A percentile compares a stretch with the other conserved stretches of the same genome.
Evolutionary conservation across 2,113 vertebrate genomes (phyloP).

Genomic region (Machaerirhynchus nigripectus): DNA sequence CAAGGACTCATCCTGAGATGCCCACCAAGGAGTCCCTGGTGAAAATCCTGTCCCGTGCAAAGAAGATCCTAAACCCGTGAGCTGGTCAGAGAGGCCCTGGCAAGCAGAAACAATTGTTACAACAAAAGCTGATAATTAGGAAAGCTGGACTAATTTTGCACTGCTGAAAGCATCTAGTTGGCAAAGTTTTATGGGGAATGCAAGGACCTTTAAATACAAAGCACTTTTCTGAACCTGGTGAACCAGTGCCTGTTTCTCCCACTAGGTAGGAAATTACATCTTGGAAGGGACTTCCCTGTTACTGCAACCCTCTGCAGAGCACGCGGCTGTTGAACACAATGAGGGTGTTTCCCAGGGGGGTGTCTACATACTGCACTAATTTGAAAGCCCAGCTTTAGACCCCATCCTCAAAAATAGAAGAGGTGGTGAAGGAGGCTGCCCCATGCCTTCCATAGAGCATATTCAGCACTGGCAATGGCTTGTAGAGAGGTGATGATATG

Average conservation of each 20-base stretch:
- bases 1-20: fast-evolving
- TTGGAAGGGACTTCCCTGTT: neutral
- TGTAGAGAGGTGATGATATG: neutral
- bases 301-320: neutral
- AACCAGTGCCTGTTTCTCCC: neutral
- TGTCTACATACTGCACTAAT: neutral
- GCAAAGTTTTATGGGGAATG: neutral
- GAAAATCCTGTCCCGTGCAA: fast-evolving
- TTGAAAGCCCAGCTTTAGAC: neutral
- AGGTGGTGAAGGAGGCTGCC: neutral
- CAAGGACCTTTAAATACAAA: neutral
- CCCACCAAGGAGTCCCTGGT: neutral
- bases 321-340: neutral
- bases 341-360: neutral
- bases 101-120: neutral
- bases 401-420: neutral
- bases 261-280: neutral
- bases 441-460: neutral
- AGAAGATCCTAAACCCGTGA: neutral
- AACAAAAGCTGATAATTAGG: neutral
- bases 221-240: neutral
- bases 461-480: neutral
- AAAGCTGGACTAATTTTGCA: neutral
- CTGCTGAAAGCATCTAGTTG: neutral
- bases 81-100: neutral